Evolutionary conservation across 2,797 vertebrate genomes (phyloP), one percentile per base, ranked within the genome.

Genomic region (Sus cebifrons): DNA sequence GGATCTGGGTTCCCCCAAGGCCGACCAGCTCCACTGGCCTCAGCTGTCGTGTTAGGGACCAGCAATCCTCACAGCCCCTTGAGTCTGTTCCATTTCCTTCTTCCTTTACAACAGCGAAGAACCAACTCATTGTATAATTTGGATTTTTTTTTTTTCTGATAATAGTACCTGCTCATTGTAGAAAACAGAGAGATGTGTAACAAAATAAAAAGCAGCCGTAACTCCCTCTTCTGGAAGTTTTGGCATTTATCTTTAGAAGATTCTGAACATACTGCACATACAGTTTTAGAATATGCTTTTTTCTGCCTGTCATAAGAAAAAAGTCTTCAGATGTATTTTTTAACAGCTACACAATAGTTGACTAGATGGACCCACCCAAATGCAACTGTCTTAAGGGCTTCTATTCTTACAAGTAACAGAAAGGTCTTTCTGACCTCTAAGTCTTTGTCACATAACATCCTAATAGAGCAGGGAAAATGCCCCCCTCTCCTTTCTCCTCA

Each of bases 281-380:
- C 7, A 54, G 13, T 60, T 93, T 88, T 25, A 70, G 78, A 91
- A 77, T 36, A 87, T 29, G 71, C 36, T 87, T 79, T 88, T 73
- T 74, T 12, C 44, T 56, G 77, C 21, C 17, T 11, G 27, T 68
- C 20, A 58, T 29, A 18, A 86, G 75, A 44, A 70, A 32, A 29
- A 56, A 14, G 60, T 73, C 71, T 91, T 94, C 88, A 70, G 75
- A 79, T 70, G 65, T 44, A 56, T 62, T 60, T 60, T 95, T 94
- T 75, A 71, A 95, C 13, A 89, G 81, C 27, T 64, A 36, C 25
- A 12, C 82, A 40, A 54, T 29, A 40, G 52, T 74, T 93, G 20
- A 73, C 32, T 92, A 29, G 18, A 52, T 3, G 36, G 70, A 68
- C 7, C 8, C 56, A 64, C 9, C 54, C 11, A 64, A 73, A 85